Evolutionary conservation across 2,888 invertebrate genomes (phyloP).

Genomic region (Netelia fuscicornis): DNA sequence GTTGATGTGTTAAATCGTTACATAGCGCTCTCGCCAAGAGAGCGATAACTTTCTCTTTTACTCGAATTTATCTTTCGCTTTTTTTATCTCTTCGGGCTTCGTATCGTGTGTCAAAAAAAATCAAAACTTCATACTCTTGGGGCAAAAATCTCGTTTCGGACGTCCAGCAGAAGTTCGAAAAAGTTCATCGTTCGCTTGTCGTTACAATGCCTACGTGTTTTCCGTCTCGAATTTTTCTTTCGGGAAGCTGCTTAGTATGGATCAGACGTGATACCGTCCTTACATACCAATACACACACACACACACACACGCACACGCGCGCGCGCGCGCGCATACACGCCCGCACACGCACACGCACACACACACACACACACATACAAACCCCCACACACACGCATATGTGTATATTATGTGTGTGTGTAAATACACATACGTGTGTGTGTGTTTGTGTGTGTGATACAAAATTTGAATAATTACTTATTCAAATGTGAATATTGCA

Average conservation of each 20-base stretch:
- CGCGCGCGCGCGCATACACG: too few relatives aligned
- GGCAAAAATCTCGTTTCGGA: slow-evolving; percentile 18
- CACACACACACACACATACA: too few relatives aligned
- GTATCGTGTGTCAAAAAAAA: background rate
- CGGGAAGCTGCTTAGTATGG: slow-evolving; percentile 36
- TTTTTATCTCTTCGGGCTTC: background rate
- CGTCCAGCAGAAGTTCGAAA: background rate
- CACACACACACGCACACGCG: too few relatives aligned
- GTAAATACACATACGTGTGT: too few relatives aligned
- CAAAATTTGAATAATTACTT: background rate
- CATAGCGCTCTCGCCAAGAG: background rate
- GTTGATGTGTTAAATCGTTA: background rate
- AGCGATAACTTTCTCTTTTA: slow-evolving; percentile 34
- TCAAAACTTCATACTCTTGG: slow-evolving; percentile 1
- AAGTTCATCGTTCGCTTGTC: slow-evolving; percentile 60
- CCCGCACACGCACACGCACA: too few relatives aligned
- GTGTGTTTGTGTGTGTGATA: background rate
- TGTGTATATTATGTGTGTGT: too few relatives aligned
- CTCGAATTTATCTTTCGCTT: slow-evolving; percentile 2
- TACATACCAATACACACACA: too few relatives aligned
- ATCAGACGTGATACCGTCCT: slow-evolving; percentile 3
- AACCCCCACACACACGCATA: too few relatives aligned
- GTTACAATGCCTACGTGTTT: slow-evolving; percentile 52
- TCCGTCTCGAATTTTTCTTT: slow-evolving; percentile 14
- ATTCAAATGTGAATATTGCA: background rate